These are phyloP conservation scores for Nomada ruficornis DNA, from an alignment of 2,888 invertebrate species.

Conservation along the genomic window DNA sequence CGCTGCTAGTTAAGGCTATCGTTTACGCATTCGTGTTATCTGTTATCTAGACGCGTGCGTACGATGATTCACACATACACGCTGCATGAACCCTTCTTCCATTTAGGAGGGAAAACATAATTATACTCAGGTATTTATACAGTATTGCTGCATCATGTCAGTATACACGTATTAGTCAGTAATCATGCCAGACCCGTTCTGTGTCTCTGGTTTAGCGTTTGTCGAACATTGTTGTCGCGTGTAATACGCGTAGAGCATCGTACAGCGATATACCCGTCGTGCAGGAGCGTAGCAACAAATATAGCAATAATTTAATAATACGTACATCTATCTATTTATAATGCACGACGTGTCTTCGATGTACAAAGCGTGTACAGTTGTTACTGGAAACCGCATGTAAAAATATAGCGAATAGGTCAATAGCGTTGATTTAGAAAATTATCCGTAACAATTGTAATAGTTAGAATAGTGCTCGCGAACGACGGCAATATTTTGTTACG, in stretches of 20 bases:
- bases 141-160: slow-evolving; percentile 51
- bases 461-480: background rate
- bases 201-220: slow-evolving; percentile 14
- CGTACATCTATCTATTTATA: slow-evolving; percentile 1
- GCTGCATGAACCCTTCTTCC: slow-evolving; percentile 1
- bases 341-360: background rate
- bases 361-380: slow-evolving; percentile 2
- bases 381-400: background rate
- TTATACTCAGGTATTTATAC: slow-evolving; percentile 52
- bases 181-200: slow-evolving; percentile 1
- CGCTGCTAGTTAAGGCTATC: slow-evolving; percentile 24
- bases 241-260: slow-evolving; percentile 12
- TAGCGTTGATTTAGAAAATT: slow-evolving; percentile 4
- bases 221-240: background rate
- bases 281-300: background rate
- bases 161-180: slow-evolving; percentile 22
- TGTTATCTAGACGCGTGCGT: slow-evolving; percentile 7
- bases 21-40: slow-evolving; percentile 19
- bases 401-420: background rate
- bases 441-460: background rate
- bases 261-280: slow-evolving; percentile 39
- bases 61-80: background rate
- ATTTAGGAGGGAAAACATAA: slow-evolving; percentile 17
- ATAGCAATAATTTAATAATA: slow-evolving; percentile 28
- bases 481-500: slow-evolving; percentile 32